Evolutionary conservation across 2,888 invertebrate species (phyloP), one percentile per base, ranked within the genome.

Genomic region (Lucinisca nassula): DNA sequence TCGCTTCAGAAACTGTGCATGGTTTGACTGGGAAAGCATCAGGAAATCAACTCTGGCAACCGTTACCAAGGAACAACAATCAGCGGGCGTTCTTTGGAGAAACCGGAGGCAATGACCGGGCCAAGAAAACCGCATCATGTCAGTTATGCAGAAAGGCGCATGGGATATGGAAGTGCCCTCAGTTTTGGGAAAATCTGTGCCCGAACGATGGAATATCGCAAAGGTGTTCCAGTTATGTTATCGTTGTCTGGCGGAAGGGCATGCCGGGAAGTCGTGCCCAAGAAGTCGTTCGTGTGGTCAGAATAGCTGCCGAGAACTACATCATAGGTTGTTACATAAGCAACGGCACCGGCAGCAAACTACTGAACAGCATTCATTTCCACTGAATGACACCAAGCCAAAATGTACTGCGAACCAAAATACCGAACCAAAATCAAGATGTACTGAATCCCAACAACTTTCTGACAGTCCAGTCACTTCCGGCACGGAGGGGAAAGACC

Each of bases 31-130:
- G 49, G 2, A 30, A 38, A 6, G 6, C 6, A 70, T 38, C 40
- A 17, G 38, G 6, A 61, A 61, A 35, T 30, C 32, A n/a, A 37
- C 10, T 4, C 17, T 38, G 21, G 0, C 21, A 27, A 17, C 72
- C 38, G 24, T 17, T 21, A 4, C 30, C 21, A 2, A 51, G 73
- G 21, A 17, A 14, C 2, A 40, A 35, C 3, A 73, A 73, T 17
- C 79, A 79, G 38, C 37, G 55, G 45, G 38, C 79, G 73, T 84
- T 79, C 40, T 78, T 84, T 61, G 74, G 74, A n/a, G 40, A 73
- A 70, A 37, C 73, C 1, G 32, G 27, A 32, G 74, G 17, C 24
- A 6, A 27, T 27, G 35, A 17, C 35, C 67, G 67, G 2, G 1
- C 1, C 1, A 4, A 14, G 35, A 67, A 21, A 21, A 12, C 32